phyloP scores from a whole-genome alignment of 1,140 invertebrate genomes.

The Octopus sinensis region DNA sequence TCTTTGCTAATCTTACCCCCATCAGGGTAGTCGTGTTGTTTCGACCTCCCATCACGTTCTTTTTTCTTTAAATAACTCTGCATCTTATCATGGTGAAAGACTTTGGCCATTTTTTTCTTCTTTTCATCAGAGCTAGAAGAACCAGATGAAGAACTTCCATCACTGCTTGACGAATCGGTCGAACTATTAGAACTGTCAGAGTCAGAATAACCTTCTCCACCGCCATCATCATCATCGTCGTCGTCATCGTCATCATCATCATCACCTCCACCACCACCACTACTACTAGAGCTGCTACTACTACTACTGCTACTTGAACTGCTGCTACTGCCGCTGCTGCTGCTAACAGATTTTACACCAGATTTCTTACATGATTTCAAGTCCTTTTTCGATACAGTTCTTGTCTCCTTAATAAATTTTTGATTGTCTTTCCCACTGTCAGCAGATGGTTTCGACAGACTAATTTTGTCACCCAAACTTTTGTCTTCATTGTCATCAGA shows the following conservation, averaged over 20 bases:
- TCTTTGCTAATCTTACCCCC: constrained; percentile 7
- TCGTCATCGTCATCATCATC: background rate
- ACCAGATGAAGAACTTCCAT: background rate
- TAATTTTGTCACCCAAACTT: constrained; percentile 20
- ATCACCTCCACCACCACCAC: background rate
- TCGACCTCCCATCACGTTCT: background rate
- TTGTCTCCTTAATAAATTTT: background rate
- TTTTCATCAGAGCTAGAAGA: background rate
- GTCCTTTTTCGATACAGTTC: background rate
- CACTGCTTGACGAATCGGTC: constrained; percentile 16
- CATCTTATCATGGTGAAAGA: background rate
- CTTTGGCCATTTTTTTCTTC: background rate
- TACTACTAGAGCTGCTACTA: constrained; percentile 13
- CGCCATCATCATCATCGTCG: background rate
- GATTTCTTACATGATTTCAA: background rate
- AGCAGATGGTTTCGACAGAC: background rate
- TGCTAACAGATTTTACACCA: background rate
- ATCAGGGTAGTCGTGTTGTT: constrained; percentile 7
- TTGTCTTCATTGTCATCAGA: constrained; percentile 21
- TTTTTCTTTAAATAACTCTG: background rate
- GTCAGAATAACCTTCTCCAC: background rate
- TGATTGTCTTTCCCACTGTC: constrained; percentile 6
- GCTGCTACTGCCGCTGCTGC: constrained; percentile 10
- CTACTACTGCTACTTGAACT: constrained; percentile 15
- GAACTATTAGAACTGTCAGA: constrained; percentile 4